Base-by-base conservation (phyloP, 2,113 vertebrate species). In the Hystrix cristata region DNA sequence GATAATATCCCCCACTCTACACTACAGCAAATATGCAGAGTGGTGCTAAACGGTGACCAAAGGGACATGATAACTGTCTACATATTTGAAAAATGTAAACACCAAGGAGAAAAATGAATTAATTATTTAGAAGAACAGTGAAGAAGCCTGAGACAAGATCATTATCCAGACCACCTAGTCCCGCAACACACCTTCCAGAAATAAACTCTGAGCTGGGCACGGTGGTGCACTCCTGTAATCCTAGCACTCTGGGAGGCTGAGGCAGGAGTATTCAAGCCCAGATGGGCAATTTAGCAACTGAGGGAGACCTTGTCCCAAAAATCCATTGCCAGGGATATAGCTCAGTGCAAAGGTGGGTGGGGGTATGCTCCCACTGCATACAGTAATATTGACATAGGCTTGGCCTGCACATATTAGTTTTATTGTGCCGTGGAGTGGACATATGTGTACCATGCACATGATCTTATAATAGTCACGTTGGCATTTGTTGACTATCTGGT, bases 1-100 rank as follows among this genome's bases (percentile, higher is more conserved):
- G 51, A 38, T 16, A 21, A 51, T 1, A 48, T 69, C 82, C 16
- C 55, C 51, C 34, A 23, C 82, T 76, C 91, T 59, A 53, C 34
- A 29, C 60, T 23, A 78, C 5, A 25, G 95, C 90, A 90, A 94
- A 92, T 46, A 46, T 11, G 72, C 3, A 16, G 76, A 85, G 18
- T 23, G 14, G 51, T 12, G 80, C 86, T 95, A 55, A 95, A 59
- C 55, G 74, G 90, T n/a, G 74, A 71, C 95, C 57, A 53, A 57
- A 72, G 90, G 87, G 96, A 87, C 59, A 11, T 13, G 95, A 79
- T 69, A 88, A 69, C 53, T 38, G 0, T 94, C 95, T 72, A 80
- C 65, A 94, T 92, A 95, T 92, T 78, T 90, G 92, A 97, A 82
- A 79, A 95, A 82, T 64, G 82, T 87, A 91, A 97, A 95, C 87